Conservation (phyloP, 2,888 invertebrate species). For the Pyrrhia umbra region DNA sequence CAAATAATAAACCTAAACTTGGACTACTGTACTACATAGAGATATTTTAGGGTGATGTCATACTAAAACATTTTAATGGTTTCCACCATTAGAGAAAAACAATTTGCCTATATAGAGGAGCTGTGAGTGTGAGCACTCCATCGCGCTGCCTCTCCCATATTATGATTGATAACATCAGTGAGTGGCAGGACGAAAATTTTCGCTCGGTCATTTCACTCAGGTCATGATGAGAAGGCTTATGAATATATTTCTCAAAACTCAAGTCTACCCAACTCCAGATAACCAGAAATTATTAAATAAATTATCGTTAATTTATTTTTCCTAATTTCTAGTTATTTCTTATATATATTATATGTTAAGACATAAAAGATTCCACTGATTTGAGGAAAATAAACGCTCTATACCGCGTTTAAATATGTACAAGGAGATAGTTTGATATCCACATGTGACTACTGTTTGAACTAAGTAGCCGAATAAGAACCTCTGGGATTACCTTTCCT, state of each 20-base stretch:
- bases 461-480: constrained; percentile 84
- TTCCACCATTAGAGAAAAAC: background rate
- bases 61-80: constrained; percentile 3
- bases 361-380: too few relatives aligned
- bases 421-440: constrained; percentile 70
- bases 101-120: background rate
- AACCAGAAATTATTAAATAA: constrained; percentile 23
- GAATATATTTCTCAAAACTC: constrained; percentile 32
- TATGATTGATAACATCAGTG: constrained; percentile 51
- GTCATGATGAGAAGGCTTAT: constrained; percentile 16
- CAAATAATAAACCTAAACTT: background rate
- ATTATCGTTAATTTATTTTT: constrained; percentile 13
- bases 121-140: constrained; percentile 29
- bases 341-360: too few relatives aligned
- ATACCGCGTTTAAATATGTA: constrained; percentile 70
- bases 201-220: constrained; percentile 43
- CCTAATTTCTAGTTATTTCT: background rate
- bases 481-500: constrained; percentile 84
- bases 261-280: constrained; percentile 9
- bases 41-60: background rate
- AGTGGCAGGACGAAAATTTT: constrained; percentile 41
- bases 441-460: constrained; percentile 76
- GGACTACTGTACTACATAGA: background rate
- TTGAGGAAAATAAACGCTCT: constrained; percentile 47
- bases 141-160: constrained; percentile 23